Percentiles rank a stretch among this genome's conserved stretches.
These are phyloP conservation scores for Callimorpha dominula DNA, from an alignment of 2,888 invertebrate genomes.

Conservation along the genomic window DNA sequence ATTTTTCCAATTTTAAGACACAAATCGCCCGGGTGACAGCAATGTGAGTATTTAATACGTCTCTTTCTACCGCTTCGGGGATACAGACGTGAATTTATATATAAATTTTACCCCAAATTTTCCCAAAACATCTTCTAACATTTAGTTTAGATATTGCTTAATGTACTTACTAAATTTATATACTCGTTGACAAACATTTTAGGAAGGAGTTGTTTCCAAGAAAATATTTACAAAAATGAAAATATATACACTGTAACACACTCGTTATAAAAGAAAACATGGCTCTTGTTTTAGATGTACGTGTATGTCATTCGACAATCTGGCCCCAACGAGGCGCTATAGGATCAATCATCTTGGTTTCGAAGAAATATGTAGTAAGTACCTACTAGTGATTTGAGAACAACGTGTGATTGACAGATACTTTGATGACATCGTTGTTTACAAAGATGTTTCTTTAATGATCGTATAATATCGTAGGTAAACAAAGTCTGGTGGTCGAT, in stretches of 20 bases:
- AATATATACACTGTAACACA: not conserved
- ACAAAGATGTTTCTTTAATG: conserved; percentile 1
- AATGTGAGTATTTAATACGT: too few species aligned
- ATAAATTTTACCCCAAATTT: too few species aligned
- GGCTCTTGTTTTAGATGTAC: not conserved
- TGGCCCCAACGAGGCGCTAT: not conserved
- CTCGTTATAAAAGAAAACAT: not conserved
- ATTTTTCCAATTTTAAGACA: too few species aligned
- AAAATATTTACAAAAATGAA: too few species aligned
- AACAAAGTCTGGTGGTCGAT: not conserved
- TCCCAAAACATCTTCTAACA: too few species aligned
- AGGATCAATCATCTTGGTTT: conserved; percentile 18
- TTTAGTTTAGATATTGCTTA: too few species aligned
- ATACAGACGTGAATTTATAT: too few species aligned
- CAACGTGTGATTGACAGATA: conserved; percentile 20
- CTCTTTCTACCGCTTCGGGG: too few species aligned
- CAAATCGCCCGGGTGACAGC: too few species aligned
- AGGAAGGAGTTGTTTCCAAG: not conserved
- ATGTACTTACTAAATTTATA: too few species aligned
- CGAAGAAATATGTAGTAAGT: conserved; percentile 4
- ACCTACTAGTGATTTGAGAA: conserved; percentile 14
- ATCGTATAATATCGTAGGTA: not conserved
- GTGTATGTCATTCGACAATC: not conserved
- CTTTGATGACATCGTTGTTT: conserved; percentile 15
- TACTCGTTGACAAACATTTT: too few species aligned